Conservation (phyloP, 2,797 vertebrate species). For the Tympanoctomys barrerae region DNA sequence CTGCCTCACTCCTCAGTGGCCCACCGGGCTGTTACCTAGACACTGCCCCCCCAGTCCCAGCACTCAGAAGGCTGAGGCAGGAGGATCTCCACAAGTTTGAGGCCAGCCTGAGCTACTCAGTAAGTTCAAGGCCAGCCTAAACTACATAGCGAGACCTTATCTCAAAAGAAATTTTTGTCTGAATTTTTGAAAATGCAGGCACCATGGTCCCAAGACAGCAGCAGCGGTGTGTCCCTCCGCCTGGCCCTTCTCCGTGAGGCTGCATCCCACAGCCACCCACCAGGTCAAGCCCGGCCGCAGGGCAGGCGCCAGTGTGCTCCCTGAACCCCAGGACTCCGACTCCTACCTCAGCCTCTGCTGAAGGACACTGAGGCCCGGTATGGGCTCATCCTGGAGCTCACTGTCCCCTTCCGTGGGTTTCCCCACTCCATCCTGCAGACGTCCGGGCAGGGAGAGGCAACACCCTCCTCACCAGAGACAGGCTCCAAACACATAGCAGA, state of each 20-base stretch:
- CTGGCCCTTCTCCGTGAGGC: background rate
- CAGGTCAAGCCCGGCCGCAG: background rate
- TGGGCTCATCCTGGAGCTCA: background rate
- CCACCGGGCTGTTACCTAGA: no score
- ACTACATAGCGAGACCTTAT: background rate
- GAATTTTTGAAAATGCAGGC: accelerated
- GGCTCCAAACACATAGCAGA: background rate
- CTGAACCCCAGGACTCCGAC: accelerated
- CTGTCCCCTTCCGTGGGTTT: no score
- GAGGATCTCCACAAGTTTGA: background rate
- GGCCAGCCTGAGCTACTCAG: background rate
- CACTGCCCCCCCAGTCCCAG: background rate
- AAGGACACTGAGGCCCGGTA: background rate
- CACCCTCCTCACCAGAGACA: background rate
- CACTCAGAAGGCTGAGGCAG: background rate
- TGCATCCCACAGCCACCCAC: accelerated
- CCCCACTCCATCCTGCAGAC: background rate
- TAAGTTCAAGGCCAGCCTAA: background rate
- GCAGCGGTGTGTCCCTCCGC: background rate
- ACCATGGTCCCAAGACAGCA: background rate
- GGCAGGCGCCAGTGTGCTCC: background rate
- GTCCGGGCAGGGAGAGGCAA: background rate
- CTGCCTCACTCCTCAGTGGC: accelerated
- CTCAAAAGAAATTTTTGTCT: background rate
- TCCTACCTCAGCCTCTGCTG: background rate